Conservation (phyloP, 2,888 invertebrate genomes). For the Oligia fasciuncula region DNA sequence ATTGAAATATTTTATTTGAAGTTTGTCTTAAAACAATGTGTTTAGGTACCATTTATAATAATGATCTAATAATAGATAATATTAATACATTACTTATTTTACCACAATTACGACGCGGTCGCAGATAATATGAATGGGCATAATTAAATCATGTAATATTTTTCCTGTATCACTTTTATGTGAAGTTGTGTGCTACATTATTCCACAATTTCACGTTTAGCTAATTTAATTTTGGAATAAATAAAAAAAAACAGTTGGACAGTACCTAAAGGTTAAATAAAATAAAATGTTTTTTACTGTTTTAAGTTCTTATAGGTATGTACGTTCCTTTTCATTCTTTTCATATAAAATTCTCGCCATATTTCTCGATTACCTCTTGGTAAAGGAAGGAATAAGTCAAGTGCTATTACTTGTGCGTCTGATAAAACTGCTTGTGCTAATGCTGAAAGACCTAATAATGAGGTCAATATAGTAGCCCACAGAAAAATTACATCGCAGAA, state of each 20-base stretch:
- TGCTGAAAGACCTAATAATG: not conserved
- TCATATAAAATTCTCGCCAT: constrained; percentile 23
- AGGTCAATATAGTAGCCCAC: not conserved
- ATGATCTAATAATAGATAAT: not conserved
- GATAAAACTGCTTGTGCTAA: not conserved
- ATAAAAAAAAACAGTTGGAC: not conserved
- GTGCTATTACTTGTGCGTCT: constrained; percentile 4
- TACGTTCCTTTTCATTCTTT: constrained; percentile 1
- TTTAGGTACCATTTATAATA: not conserved
- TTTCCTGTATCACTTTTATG: not conserved
- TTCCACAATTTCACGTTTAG: not conserved
- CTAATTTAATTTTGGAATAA: not conserved
- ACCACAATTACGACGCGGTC: not conserved
- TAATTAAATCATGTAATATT: not conserved
- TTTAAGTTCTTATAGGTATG: not conserved
- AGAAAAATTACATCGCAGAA: constrained; percentile 13
- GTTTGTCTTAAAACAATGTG: not conserved
- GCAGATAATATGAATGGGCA: not conserved
- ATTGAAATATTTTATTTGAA: not conserved
- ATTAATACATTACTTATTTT: not conserved
- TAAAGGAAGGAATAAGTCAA: constrained; percentile 10
- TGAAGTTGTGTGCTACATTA: not conserved
- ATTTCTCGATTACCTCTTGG: constrained; percentile 7
- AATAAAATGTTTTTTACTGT: not conserved
- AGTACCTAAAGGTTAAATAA: too few species aligned